Conservation (phyloP, 2,113 vertebrate genomes). For the Xiphophorus hellerii region DNA sequence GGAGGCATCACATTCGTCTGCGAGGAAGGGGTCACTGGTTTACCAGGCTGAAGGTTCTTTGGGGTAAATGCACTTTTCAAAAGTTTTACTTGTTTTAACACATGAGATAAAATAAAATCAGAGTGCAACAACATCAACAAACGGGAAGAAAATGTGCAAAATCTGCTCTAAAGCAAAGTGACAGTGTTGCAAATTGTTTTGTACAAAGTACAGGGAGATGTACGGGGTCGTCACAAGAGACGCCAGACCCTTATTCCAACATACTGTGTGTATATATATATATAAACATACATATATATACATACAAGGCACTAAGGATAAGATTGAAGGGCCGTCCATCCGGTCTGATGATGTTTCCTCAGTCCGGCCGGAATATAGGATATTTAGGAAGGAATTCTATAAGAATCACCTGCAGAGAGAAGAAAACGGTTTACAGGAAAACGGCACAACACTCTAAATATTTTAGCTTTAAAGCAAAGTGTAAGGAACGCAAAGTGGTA, state of each 20-base stretch:
- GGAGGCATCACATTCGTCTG: conserved; percentile 75
- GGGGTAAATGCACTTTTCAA: conserved; percentile 82
- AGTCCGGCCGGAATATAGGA: conserved; percentile 98
- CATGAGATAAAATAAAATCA: conserved; percentile 76
- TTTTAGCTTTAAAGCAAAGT: too few relatives aligned
- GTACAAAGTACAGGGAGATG: conserved; percentile 76
- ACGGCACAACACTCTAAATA: neutral
- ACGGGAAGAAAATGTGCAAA: conserved; percentile 89
- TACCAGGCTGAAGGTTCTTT: conserved; percentile 65
- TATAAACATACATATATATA: neutral
- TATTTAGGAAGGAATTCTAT: conserved; percentile 99
- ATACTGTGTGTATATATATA: conserved; percentile 68
- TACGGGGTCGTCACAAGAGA: conserved; percentile 63
- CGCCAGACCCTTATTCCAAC: conserved; percentile 90
- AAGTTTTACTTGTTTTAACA: conserved; percentile 57
- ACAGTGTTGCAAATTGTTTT: conserved; percentile 79
- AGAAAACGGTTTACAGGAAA: neutral
- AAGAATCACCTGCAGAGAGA: conserved; percentile 92
- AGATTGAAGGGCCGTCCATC: conserved; percentile 88
- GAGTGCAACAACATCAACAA: conserved; percentile 81
- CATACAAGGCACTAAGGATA: conserved; percentile 98
- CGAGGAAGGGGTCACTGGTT: conserved; percentile 62
- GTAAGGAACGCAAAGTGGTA: too few relatives aligned
- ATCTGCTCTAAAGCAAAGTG: conserved; percentile 89
- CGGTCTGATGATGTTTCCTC: conserved; percentile 80